Evolutionary conservation across 1,140 invertebrate genomes (phyloP), one percentile per base, ranked within the genome.

Genomic region (Lithobius niger): DNA sequence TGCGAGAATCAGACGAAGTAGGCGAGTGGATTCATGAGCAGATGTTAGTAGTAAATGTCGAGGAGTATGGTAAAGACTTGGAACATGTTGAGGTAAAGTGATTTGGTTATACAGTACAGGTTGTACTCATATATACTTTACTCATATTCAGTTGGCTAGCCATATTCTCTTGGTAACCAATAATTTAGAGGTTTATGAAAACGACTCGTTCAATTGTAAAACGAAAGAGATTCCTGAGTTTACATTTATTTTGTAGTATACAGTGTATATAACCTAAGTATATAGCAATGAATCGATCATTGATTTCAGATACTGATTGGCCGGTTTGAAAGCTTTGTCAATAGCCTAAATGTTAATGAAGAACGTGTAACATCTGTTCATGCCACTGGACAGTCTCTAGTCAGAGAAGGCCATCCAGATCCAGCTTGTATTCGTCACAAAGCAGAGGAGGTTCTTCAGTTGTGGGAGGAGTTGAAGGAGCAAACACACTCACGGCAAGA

Each of bases 381-480:
- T 28, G 62, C 64, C 10, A 66, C 68, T 57, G 73, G 70, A 15
- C 63, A 74, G 27, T 63, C 71, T 36, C 70, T 97, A 24, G 77
- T 95, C 1, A 79, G 86, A 45, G 82, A 85, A 57, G 81, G 84
- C 52, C 92, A 93, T 67, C 86, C 86, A 0, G 88, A 97, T 67
- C 77, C 79, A 2, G 77, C 79, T 4, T 82, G 80, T 42, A 91
- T 97, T 55, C 75, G 80, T 52, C 73, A 76, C 25, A 86, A 83
- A 66, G 79, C 84, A 1, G 82, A 81, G 52, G 91, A 97, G 65
- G 81, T 93, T 13, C 79, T 83, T 50, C 84, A 86, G 44, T 74
- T 91, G 21, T 97, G 94, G 93, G 84, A 88, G 28, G 92, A 97
- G 68, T 77, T 97, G 1, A 88, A 89, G 61, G 93, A 97, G 66